phyloP scores from a whole-genome alignment of 2,113 vertebrate species.

The Eublepharis macularius region DNA sequence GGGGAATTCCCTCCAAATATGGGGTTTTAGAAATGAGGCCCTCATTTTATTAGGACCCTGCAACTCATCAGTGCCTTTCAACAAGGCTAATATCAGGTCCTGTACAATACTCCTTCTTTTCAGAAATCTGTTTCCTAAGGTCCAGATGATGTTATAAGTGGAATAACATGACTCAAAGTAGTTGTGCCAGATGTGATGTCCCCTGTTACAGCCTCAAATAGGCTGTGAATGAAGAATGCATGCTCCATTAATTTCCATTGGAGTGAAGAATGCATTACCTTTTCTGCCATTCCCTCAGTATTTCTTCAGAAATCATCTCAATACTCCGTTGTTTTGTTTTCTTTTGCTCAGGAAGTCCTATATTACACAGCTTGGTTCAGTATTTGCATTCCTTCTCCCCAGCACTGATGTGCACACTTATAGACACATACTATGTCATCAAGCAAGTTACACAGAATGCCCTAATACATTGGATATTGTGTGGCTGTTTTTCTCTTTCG shows the following conservation, averaged over 20 bases:
- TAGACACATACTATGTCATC: slow-evolving; percentile 17
- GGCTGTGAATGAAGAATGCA: slow-evolving; percentile 56
- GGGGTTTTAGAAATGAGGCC: background rate
- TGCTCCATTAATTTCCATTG: slow-evolving; percentile 57
- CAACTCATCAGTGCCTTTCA: slow-evolving; percentile 66
- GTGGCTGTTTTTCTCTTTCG: slow-evolving; percentile 57
- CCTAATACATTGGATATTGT: slow-evolving; percentile 49
- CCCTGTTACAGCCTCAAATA: slow-evolving; percentile 56
- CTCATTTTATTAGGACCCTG: slow-evolving; percentile 56
- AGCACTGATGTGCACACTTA: background rate
- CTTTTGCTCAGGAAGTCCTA: slow-evolving; percentile 46
- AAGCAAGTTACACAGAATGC: slow-evolving; percentile 26
- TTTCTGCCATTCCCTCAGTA: slow-evolving; percentile 41
- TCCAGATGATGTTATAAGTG: slow-evolving; percentile 55
- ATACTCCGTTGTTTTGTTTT: slow-evolving; percentile 43
- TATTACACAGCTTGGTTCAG: slow-evolving; percentile 40
- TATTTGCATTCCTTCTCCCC: slow-evolving; percentile 41
- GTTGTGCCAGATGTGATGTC: slow-evolving; percentile 68
- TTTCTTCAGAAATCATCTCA: slow-evolving; percentile 41
- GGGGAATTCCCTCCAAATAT: slow-evolving; percentile 40
- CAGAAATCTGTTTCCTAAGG: slow-evolving; percentile 56
- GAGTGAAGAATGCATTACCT: slow-evolving; percentile 60
- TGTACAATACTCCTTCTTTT: slow-evolving; percentile 41
- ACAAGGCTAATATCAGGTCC: slow-evolving; percentile 41
- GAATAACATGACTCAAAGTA: slow-evolving; percentile 56